Conservation (phyloP, 2,113 vertebrate genomes). For the Alaudala cheleensis region DNA sequence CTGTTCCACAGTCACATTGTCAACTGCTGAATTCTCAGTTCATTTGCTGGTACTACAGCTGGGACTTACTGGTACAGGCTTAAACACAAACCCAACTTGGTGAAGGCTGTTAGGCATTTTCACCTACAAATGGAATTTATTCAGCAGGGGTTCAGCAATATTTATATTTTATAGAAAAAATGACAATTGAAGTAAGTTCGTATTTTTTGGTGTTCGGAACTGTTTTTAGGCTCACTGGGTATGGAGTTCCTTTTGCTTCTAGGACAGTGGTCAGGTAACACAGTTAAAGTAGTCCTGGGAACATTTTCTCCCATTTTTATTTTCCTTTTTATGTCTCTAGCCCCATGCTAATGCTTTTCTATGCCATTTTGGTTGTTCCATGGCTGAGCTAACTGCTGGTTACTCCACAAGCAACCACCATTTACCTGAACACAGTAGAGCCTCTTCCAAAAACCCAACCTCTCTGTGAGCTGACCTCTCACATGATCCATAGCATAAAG, state of each 20-base stretch:
- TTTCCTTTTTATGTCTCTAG: background rate
- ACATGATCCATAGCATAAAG: fast-evolving
- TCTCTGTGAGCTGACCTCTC: background rate
- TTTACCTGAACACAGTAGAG: background rate
- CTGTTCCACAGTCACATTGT: background rate
- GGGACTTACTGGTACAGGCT: background rate
- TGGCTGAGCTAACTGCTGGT: background rate
- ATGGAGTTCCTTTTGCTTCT: background rate
- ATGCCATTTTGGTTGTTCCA: fast-evolving
- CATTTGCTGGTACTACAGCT: background rate
- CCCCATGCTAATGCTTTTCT: background rate
- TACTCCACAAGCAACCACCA: background rate
- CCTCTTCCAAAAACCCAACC: background rate
- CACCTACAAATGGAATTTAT: background rate
- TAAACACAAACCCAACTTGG: background rate
- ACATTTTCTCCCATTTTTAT: background rate
- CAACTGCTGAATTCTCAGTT: background rate
- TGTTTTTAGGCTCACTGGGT: background rate
- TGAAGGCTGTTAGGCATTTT: background rate
- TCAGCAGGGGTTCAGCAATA: background rate
- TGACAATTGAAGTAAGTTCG: background rate
- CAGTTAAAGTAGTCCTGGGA: background rate
- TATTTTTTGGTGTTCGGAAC: background rate
- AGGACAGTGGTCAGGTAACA: background rate
- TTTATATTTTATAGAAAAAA: background rate